These are phyloP conservation scores for Chironomus tentans DNA, from an alignment of 2,888 invertebrate species.

Conservation along the genomic window DNA sequence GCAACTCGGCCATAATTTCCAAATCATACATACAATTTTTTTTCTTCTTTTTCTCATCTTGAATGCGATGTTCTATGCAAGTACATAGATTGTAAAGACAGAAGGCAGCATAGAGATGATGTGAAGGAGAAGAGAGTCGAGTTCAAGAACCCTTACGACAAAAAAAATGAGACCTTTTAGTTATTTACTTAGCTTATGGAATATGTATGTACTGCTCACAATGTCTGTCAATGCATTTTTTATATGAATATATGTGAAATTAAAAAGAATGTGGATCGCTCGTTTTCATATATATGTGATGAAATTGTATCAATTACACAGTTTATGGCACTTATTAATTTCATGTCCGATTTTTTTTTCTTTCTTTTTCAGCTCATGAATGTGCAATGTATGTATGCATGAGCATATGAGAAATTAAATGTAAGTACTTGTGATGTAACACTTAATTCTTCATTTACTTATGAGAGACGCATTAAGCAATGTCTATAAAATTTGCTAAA, in stretches of 20 bases:
- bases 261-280: background rate
- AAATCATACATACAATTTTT: background rate
- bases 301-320: slow-evolving; percentile 6
- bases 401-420: no score
- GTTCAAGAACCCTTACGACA: slow-evolving; percentile 20
- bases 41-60: no score
- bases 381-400: no score
- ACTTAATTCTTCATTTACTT: background rate
- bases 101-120: slow-evolving; percentile 15
- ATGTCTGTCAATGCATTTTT: background rate
- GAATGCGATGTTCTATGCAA: background rate
- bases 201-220: background rate
- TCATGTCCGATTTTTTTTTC: background rate
- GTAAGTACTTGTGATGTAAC: background rate
- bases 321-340: slow-evolving; percentile 1
- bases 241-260: background rate
- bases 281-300: background rate
- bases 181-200: background rate
- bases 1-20: background rate
- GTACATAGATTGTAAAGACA: background rate
- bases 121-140: slow-evolving; percentile 16
- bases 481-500: no score
- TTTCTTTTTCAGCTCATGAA: background rate
- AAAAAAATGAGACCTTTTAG: background rate
- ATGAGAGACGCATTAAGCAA: no score